A percentile compares a stretch with the other conserved stretches of the same genome.
Conservation (phyloP, 2,797 vertebrate genomes). For the Enteromius radiatus region DNA sequence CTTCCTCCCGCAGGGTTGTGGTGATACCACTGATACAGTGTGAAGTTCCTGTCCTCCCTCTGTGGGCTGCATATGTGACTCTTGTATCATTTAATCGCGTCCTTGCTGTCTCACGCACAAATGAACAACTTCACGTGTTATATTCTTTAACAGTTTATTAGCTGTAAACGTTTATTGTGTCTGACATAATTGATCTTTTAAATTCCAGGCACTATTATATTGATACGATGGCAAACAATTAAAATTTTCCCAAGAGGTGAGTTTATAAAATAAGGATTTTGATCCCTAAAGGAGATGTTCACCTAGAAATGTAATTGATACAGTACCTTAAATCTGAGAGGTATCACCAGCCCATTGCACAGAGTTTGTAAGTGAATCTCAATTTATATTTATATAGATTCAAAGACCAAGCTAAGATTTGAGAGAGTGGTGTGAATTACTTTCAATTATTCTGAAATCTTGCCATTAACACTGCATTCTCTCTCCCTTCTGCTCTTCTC, state of each 20-base stretch:
- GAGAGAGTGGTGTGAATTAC: neutral
- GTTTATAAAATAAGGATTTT: neutral
- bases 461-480: neutral
- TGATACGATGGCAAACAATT: neutral
- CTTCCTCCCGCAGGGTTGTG: slow-evolving; percentile 39
- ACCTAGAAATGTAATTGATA: neutral
- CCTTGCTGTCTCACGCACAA: neutral
- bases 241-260: neutral
- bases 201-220: neutral
- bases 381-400: neutral
- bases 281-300: neutral
- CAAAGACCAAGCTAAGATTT: neutral
- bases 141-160: slow-evolving; percentile 8
- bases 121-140: slow-evolving; percentile 7
- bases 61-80: neutral
- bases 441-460: neutral
- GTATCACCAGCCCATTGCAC: neutral
- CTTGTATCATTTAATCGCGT: slow-evolving; percentile 14
- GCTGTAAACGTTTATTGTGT: slow-evolving; percentile 8
- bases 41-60: slow-evolving; percentile 41
- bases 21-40: slow-evolving; percentile 37
- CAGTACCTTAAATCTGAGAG: neutral
- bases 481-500: neutral
- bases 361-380: neutral
- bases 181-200: neutral